phyloP scores from a whole-genome alignment of 1,140 invertebrate species.

The Drosophila pachea region DNA sequence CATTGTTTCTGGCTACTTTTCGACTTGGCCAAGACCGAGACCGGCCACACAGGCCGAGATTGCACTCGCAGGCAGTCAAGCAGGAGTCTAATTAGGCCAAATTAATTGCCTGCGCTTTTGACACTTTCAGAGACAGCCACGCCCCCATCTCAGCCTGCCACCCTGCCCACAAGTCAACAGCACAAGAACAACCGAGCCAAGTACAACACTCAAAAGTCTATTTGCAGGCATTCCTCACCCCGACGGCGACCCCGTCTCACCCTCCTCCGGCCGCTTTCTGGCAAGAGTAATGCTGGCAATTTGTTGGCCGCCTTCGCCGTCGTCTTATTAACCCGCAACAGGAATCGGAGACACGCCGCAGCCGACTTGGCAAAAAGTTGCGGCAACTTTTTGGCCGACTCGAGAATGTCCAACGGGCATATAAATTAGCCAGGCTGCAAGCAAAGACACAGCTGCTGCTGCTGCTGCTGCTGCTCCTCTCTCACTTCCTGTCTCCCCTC shows the following conservation, averaged over 20 bases:
- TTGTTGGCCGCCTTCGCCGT: slow-evolving; percentile 58
- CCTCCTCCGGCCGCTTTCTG: background rate
- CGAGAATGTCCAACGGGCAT: slow-evolving; percentile 74
- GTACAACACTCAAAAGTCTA: slow-evolving; percentile 75
- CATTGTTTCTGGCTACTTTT: slow-evolving; percentile 57
- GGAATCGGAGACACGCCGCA: slow-evolving; percentile 42
- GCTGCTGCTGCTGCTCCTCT: background rate
- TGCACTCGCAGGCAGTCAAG: slow-evolving; percentile 61
- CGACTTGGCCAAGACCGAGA: slow-evolving; percentile 33
- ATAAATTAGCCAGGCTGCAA: slow-evolving; percentile 66
- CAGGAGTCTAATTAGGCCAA: slow-evolving; percentile 73
- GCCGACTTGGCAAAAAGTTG: slow-evolving; percentile 57
- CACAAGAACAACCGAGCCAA: slow-evolving; percentile 51
- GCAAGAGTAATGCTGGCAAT: slow-evolving; percentile 74
- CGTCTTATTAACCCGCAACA: slow-evolving; percentile 74
- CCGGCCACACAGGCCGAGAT: slow-evolving; percentile 55
- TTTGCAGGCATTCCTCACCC: slow-evolving; percentile 45
- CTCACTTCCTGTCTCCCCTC: too few species aligned
- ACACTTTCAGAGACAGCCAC: slow-evolving; percentile 64
- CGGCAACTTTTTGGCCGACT: slow-evolving; percentile 70
- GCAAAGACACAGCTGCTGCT: slow-evolving; percentile 47
- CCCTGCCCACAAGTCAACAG: background rate
- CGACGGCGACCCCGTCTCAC: slow-evolving; percentile 13
- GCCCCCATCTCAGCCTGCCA: slow-evolving; percentile 13
- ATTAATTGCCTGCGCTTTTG: slow-evolving; percentile 76